A percentile compares a stretch with the other conserved stretches of the same genome.
Evolutionary conservation across 2,113 vertebrate genomes (phyloP).

Genomic region (Drymodes brunneopygia): DNA sequence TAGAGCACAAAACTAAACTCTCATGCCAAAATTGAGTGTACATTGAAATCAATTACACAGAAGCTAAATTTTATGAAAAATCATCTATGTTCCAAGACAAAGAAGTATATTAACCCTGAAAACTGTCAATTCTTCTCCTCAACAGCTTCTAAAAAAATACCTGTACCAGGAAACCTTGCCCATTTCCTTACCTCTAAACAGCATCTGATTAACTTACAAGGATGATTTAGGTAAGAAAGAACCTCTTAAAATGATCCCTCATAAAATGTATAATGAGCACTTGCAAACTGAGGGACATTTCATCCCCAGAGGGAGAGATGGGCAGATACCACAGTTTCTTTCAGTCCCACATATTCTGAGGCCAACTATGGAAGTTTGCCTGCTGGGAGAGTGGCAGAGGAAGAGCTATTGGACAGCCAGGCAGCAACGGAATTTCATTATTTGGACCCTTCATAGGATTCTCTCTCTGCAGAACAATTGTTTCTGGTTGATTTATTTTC

Average conservation of each 20-base stretch:
- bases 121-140: background rate
- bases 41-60: background rate
- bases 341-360: background rate
- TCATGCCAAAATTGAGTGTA: slow-evolving; percentile 51
- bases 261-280: background rate
- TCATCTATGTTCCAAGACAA: background rate
- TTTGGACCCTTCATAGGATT: background rate
- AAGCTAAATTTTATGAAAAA: background rate
- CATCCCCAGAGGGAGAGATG: background rate
- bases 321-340: background rate
- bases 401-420: background rate
- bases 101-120: background rate
- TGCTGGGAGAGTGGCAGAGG: background rate
- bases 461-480: background rate
- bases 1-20: slow-evolving; percentile 44
- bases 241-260: background rate
- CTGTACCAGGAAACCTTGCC: background rate
- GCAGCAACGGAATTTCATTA: background rate
- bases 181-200: background rate
- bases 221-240: background rate
- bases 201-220: background rate
- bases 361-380: background rate
- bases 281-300: slow-evolving; percentile 15
- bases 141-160: background rate
- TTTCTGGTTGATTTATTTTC: background rate